Evolutionary conservation across 2,113 vertebrate species (phyloP).

Genomic region (Phyllopteryx taeniolatus): DNA sequence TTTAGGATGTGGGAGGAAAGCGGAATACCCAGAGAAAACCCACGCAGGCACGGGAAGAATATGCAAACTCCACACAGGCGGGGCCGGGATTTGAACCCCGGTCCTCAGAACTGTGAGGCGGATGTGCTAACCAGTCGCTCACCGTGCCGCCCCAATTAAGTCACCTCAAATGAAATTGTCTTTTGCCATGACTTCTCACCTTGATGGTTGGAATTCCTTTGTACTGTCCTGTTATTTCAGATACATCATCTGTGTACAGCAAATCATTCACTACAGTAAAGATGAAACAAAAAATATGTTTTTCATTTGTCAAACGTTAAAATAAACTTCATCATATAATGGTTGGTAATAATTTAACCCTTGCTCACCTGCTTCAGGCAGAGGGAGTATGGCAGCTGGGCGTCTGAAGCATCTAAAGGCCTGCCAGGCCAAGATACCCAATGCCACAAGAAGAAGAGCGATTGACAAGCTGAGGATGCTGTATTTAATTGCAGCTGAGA

Average conservation of each 20-base stretch:
- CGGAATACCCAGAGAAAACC: too few species aligned
- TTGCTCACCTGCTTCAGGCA: slow-evolving; percentile 48
- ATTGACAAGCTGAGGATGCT: slow-evolving; percentile 62
- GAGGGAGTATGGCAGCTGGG: background rate
- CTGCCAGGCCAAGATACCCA: slow-evolving; percentile 74
- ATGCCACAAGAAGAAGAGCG: slow-evolving; percentile 61
- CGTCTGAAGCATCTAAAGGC: slow-evolving; percentile 55
- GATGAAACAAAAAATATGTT: slow-evolving; percentile 4
- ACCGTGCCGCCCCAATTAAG: background rate
- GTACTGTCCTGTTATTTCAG: slow-evolving; percentile 9
- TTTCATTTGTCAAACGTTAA: background rate
- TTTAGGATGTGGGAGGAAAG: too few species aligned
- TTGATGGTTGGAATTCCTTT: slow-evolving; percentile 26
- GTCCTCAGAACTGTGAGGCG: too few species aligned
- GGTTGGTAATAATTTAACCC: background rate
- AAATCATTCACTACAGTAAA: slow-evolving; percentile 23
- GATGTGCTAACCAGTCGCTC: too few species aligned
- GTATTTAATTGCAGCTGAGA: slow-evolving; percentile 67
- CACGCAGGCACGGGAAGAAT: too few species aligned
- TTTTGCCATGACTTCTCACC: slow-evolving; percentile 27
- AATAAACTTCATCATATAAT: background rate
- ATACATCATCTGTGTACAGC: slow-evolving; percentile 7
- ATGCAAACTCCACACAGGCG: too few species aligned
- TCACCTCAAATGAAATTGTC: background rate
- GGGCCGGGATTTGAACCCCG: too few species aligned